Evolutionary conservation across 2,797 vertebrate genomes (phyloP).

Genomic region (Peromyscus eremicus): DNA sequence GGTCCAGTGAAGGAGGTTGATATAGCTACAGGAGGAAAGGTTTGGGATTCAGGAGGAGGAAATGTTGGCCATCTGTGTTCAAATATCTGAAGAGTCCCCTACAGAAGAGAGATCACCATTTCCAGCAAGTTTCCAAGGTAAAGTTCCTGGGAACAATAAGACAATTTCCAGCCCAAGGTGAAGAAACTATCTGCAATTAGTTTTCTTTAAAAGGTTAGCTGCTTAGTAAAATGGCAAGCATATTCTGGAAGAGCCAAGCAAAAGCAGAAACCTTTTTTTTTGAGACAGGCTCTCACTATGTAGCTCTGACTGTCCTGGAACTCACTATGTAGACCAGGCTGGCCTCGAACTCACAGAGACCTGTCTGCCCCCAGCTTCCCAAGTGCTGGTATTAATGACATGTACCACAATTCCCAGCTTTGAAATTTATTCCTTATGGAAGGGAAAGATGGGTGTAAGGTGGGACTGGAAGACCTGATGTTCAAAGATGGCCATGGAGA

Average conservation of each 20-base stretch:
- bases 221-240: background rate
- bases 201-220: background rate
- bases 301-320: background rate
- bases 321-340: background rate
- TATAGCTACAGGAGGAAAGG: background rate
- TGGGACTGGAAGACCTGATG: background rate
- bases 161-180: background rate
- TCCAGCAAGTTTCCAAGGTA: background rate
- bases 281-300: no score
- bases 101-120: background rate
- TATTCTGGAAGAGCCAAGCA: background rate
- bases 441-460: background rate
- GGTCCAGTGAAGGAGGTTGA: background rate
- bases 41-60: background rate
- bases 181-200: background rate
- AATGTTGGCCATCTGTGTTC: background rate
- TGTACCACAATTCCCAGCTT: background rate
- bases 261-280: background rate
- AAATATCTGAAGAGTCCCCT: background rate
- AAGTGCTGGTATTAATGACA: background rate
- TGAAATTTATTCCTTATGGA: background rate
- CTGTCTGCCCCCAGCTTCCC: background rate
- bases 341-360: background rate
- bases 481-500: background rate
- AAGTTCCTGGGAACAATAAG: background rate